A percentile compares a stretch with the other conserved stretches of the same genome.
Conservation (phyloP, 1,140 invertebrate genomes). For the Macrosteles quadrilineatus region DNA sequence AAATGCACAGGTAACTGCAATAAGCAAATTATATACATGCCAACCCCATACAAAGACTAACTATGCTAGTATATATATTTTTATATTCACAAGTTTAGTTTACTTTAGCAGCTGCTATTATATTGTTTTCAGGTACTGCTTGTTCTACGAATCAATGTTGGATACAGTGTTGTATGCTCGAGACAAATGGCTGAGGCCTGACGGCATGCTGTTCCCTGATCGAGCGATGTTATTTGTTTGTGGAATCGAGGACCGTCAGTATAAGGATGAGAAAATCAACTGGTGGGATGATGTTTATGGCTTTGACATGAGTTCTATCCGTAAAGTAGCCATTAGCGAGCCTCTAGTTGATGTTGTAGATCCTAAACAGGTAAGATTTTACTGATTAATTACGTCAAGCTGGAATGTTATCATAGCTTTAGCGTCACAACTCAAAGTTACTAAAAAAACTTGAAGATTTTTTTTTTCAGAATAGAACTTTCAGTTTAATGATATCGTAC, state of each 20-base stretch:
- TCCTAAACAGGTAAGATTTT: conserved; percentile 72
- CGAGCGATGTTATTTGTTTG: conserved; percentile 87
- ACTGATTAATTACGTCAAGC: too few species aligned
- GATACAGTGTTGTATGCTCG: conserved; percentile 93
- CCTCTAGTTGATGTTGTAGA: conserved; percentile 99
- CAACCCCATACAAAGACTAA: too few species aligned
- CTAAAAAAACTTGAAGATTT: too few species aligned
- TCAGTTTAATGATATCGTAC: too few species aligned
- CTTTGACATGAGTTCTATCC: conserved; percentile 98
- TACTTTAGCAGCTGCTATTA: too few species aligned
- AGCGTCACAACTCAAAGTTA: too few species aligned
- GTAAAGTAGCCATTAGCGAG: conserved; percentile 96
- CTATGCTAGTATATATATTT: too few species aligned
- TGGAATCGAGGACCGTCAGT: conserved; percentile 98
- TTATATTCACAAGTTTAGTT: too few species aligned
- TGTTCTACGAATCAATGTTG: conserved; percentile 97
- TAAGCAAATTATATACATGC: too few species aligned
- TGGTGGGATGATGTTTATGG: conserved; percentile 99
- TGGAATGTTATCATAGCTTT: too few species aligned
- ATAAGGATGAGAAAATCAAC: conserved; percentile 99
- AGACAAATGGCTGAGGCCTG: conserved; percentile 88
- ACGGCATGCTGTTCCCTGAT: conserved; percentile 85
- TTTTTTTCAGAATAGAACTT: too few species aligned
- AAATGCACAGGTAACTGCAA: too few species aligned
- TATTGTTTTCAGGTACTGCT: conserved; percentile 66